phyloP scores from a whole-genome alignment of 2,888 invertebrate genomes.

The Eupithecia exiguata region DNA sequence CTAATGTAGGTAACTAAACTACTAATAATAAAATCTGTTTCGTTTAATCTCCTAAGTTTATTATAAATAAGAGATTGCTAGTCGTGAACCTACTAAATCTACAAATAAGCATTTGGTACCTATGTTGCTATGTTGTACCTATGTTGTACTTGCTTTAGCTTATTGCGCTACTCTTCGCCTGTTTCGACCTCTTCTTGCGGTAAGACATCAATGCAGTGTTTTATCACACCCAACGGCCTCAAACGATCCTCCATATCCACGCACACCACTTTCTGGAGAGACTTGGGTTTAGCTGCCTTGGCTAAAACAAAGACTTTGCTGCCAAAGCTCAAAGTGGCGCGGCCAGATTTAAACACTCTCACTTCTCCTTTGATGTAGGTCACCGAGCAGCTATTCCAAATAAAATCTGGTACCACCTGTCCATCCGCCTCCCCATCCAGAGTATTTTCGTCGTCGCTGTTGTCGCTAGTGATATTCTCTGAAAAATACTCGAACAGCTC shows the following conservation, averaged over 20 bases:
- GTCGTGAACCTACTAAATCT: too few relatives aligned
- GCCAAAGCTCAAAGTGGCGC: neutral
- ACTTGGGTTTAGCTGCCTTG: neutral
- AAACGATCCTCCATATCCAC: neutral
- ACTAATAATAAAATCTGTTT: too few relatives aligned
- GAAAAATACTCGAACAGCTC: neutral
- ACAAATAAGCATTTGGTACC: too few relatives aligned
- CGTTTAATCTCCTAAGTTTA: too few relatives aligned
- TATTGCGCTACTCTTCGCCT: neutral
- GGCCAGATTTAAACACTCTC: neutral
- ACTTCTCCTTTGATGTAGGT: neutral
- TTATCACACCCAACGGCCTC: neutral
- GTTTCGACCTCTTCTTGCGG: neutral
- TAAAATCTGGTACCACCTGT: neutral
- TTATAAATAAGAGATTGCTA: too few relatives aligned
- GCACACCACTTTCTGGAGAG: neutral
- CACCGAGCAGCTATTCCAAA: neutral
- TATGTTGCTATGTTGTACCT: too few relatives aligned
- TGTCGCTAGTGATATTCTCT: neutral
- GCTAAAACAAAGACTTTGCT: neutral
- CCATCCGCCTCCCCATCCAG: neutral
- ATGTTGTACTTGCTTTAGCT: too few relatives aligned
- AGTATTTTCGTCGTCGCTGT: neutral
- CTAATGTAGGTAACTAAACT: too few relatives aligned
- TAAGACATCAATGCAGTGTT: neutral